phyloP scores from a whole-genome alignment of 1,140 invertebrate species.

The Ephestia elutella region DNA sequence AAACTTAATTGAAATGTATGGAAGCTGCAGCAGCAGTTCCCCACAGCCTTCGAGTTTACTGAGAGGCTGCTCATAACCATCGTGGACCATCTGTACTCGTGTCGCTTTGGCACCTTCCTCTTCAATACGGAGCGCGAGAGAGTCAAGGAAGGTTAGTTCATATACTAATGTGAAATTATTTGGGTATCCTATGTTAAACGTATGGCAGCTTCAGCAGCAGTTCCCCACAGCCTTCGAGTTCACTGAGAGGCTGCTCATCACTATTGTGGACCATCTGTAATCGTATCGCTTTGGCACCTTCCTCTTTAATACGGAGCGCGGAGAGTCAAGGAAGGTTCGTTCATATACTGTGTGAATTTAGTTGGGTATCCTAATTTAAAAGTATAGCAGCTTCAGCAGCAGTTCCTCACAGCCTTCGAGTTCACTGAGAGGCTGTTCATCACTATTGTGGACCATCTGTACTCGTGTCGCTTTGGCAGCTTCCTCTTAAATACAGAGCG shows the following conservation, averaged over 20 bases:
- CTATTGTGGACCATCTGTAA: slow-evolving; percentile 97
- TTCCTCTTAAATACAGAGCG: slow-evolving; percentile 96
- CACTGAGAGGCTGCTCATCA: slow-evolving; percentile 94
- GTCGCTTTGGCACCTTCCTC: slow-evolving; percentile 98
- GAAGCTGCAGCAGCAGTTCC: slow-evolving; percentile 95
- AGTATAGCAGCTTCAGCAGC: slow-evolving; percentile 95
- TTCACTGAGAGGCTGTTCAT: slow-evolving; percentile 96
- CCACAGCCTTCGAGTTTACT: slow-evolving; percentile 99
- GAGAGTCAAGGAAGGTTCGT: slow-evolving; percentile 79
- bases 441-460: slow-evolving; percentile 96
- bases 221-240: slow-evolving; percentile 99
- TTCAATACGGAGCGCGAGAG: slow-evolving; percentile 91
- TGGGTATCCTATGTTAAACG: slow-evolving; percentile 64
- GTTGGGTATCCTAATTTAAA: no score
- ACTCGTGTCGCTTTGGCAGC: slow-evolving; percentile 98
- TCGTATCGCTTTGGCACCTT: slow-evolving; percentile 99
- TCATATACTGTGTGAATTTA: no score
- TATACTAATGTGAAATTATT: background rate
- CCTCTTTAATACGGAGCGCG: slow-evolving; percentile 91
- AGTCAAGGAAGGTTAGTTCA: slow-evolving; percentile 77
- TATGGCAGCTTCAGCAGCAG: slow-evolving; percentile 96
- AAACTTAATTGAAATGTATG: slow-evolving; percentile 88
- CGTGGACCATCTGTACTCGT: slow-evolving; percentile 97
- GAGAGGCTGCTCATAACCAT: slow-evolving; percentile 94
- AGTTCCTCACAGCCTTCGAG: slow-evolving; percentile 98